These are phyloP conservation scores for Trilocha varians DNA, from an alignment of 2,888 invertebrate genomes.

Conservation along the genomic window DNA sequence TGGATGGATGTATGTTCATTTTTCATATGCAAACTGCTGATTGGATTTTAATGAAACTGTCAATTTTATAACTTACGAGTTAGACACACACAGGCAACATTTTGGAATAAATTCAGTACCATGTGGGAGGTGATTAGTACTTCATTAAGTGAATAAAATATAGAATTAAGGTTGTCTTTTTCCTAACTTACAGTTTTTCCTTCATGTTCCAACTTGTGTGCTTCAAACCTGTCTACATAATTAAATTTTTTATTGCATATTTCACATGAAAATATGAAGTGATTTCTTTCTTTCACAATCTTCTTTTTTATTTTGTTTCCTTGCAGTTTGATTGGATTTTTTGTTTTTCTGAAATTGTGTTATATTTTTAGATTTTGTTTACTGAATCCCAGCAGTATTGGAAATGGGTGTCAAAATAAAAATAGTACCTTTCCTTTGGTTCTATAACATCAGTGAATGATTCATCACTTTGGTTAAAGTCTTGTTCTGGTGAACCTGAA, in stretches of 20 bases:
- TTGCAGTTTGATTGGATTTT: constrained; percentile 18
- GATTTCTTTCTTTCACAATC: constrained; percentile 25
- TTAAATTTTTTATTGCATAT: constrained; percentile 49
- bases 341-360: constrained; percentile 3
- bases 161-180: too few species aligned
- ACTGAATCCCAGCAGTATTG: too few species aligned
- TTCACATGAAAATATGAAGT: constrained; percentile 39
- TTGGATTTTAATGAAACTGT: too few species aligned
- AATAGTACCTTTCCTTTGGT: neutral
- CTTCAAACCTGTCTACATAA: constrained; percentile 41
- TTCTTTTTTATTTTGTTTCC: constrained; percentile 12
- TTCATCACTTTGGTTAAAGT: neutral
- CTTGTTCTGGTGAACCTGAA: neutral
- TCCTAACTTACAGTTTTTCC: constrained; percentile 43
- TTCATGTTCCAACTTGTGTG: constrained; percentile 50
- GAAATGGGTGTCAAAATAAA: too few species aligned
- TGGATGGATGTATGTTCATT: too few species aligned
- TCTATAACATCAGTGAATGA: neutral
- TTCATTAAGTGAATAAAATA: neutral
- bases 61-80: too few species aligned
- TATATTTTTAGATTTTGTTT: neutral
- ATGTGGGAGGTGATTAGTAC: too few species aligned
- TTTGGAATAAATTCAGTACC: too few species aligned
- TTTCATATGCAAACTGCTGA: too few species aligned
- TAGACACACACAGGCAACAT: too few species aligned